These are phyloP conservation scores for Montipora cactus DNA, from an alignment of 64 coral and sea anemone genomes.

Conservation along the genomic window DNA sequence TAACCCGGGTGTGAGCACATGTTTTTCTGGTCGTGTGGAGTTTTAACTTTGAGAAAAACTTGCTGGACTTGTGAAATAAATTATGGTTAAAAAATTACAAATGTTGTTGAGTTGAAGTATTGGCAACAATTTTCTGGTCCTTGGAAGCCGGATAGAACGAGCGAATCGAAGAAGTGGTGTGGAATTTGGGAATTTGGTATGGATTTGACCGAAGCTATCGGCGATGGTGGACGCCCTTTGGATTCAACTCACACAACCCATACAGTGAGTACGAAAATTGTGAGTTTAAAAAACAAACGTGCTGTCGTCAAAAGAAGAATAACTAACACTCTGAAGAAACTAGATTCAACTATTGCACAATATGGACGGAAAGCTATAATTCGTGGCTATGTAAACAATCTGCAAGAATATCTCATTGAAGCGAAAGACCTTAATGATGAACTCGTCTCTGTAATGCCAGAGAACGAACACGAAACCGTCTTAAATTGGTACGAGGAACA, in stretches of 20 bases:
- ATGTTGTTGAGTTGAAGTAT: no score
- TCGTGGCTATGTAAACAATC: not conserved
- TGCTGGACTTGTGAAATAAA: no score
- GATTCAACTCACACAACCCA: not conserved
- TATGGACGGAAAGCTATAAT: conserved; percentile 6
- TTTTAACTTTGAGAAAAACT: no score
- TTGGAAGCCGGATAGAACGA: not conserved
- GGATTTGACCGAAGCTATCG: conserved; percentile 1
- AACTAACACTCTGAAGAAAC: conserved; percentile 12
- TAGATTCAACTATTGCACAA: not conserved
- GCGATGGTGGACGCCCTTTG: not conserved
- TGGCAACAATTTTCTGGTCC: not conserved
- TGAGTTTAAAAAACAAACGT: not conserved
- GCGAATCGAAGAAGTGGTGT: not conserved
- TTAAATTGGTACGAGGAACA: not conserved
- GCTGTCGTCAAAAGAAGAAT: not conserved
- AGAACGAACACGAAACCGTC: conserved; percentile 11
- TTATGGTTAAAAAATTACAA: no score
- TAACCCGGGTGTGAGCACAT: no score
- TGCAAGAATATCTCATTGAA: not conserved
- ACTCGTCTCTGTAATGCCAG: not conserved
- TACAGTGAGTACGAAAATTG: not conserved
- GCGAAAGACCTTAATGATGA: not conserved
- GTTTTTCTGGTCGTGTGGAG: no score
- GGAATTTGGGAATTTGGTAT: conserved; percentile 19